Base-by-base conservation (phyloP, 2,888 invertebrate species). In the Epinotia nisella region DNA sequence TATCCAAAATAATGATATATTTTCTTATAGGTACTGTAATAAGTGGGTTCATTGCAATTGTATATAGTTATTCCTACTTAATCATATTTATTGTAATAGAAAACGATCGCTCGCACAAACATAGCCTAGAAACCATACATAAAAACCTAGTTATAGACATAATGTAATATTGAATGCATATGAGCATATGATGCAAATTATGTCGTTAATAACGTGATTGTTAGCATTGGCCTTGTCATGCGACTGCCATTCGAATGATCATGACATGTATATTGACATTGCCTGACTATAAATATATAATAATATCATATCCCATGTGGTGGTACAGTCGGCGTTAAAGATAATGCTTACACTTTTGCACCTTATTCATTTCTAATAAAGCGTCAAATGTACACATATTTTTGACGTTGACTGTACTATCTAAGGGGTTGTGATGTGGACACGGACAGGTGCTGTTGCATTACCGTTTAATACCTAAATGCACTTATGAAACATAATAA, bases 191-290 rank as follows among this genome's bases (percentile, higher is more conserved):
- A 29, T 21, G 29, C 51, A 53, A 55, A 55, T 66, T 21, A 39
- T 17, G 19, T 65, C 15, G 19, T 35, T 65, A 65, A 53, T 65
- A 35, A 53, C 53, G 13, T 55, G 65, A 66, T 66, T 55, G 65
- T 53, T 66, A 41, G 10, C 21, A 9, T 19, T 21, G 55, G 21
- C 55, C 55, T 55, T 41, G 65, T n/a, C 65, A 65, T 61, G n/a
- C 45, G 21, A 29, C 45, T 64, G 51, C 10, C 13, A 53, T 53
- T 19, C 11, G 19, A 39, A 41, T 55, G 55, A 41, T 66, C 55
- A 56, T 65, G 35, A 65, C 39, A 65, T 65, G 65, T 55, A 39
- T 65, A 65, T 65, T 39, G n/a, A 65, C 65, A 39, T 51, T n/a
- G 51, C 24, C n/a, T 61, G 21, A 60, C 13, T 35, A 41, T 59